phyloP scores from a whole-genome alignment of 1,140 invertebrate genomes.

The Venustaconcha ellipsiformis region DNA sequence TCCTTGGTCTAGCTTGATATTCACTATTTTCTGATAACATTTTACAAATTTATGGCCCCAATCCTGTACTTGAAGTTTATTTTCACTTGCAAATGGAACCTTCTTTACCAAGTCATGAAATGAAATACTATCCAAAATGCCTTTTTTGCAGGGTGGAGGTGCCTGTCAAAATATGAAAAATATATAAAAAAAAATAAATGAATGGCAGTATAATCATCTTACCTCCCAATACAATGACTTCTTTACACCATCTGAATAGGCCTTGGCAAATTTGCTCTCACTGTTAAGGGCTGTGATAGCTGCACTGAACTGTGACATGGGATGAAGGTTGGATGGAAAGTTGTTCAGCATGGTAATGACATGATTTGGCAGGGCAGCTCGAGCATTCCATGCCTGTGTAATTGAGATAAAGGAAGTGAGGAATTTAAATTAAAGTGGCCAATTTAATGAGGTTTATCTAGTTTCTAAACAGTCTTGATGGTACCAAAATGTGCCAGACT shows the following conservation, averaged over 20 bases:
- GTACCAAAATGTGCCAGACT: too few relatives aligned
- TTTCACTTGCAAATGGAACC: too few relatives aligned
- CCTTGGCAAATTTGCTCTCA: slow-evolving; percentile 94
- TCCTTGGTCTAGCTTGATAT: too few relatives aligned
- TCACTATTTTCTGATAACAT: too few relatives aligned
- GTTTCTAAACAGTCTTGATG: too few relatives aligned
- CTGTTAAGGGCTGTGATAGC: slow-evolving; percentile 93
- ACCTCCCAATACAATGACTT: slow-evolving; percentile 93
- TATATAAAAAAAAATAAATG: not conserved
- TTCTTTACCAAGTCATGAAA: too few relatives aligned
- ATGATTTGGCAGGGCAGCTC: slow-evolving; percentile 90
- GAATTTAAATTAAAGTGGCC: too few relatives aligned
- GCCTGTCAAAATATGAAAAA: not conserved
- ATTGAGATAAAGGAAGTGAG: slow-evolving; percentile 4
- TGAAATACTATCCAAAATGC: too few relatives aligned
- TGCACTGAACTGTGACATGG: slow-evolving; percentile 95
- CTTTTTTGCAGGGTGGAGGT: not conserved
- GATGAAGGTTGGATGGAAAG: slow-evolving; percentile 93
- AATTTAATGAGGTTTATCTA: too few relatives aligned
- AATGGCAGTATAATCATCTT: slow-evolving; percentile 37
- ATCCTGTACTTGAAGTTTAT: too few relatives aligned
- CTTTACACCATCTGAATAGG: slow-evolving; percentile 87
- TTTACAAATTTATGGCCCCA: too few relatives aligned
- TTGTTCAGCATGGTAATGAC: slow-evolving; percentile 96
- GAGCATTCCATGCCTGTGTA: slow-evolving; percentile 85